Percentiles rank a stretch among this genome's conserved stretches.
These are phyloP conservation scores for Caenorhabditis panamensis DNA, from an alignment of 2,888 invertebrate species.

Conservation along the genomic window DNA sequence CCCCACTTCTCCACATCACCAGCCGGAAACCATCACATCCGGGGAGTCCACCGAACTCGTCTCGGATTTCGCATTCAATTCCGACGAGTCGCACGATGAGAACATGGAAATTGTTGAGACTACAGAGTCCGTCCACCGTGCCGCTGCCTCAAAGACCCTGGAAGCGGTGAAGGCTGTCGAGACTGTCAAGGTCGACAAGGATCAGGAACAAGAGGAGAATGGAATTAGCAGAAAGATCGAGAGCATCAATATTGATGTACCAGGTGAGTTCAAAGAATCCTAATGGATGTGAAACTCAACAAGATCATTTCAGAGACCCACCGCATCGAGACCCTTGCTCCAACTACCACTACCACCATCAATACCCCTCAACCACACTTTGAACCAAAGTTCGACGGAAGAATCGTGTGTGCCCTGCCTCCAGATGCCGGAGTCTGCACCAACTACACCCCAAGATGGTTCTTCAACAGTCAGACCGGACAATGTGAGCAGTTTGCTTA, in stretches of 20 bases:
- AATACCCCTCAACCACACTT: constrained; percentile 46
- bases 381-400: constrained; percentile 64
- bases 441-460: constrained; percentile 76
- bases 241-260: constrained; percentile 43
- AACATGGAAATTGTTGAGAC: constrained; percentile 60
- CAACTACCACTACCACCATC: constrained; percentile 19
- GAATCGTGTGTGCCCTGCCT: constrained; percentile 72
- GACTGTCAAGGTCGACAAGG: constrained; percentile 40
- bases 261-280: constrained; percentile 7
- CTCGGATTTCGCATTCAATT: constrained; percentile 58
- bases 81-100: constrained; percentile 52
- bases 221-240: constrained; percentile 40
- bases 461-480: constrained; percentile 77
- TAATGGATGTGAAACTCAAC: background rate
- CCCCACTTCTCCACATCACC: background rate
- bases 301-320: constrained; percentile 25
- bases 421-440: constrained; percentile 78
- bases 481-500: constrained; percentile 79
- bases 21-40: constrained; percentile 41
- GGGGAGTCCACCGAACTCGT: constrained; percentile 26
- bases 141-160: constrained; percentile 51
- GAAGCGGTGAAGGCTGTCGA: constrained; percentile 53
- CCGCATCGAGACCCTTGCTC: constrained; percentile 23
- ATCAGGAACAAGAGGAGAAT: constrained; percentile 22
- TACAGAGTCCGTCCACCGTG: constrained; percentile 41